Conservation (phyloP, 2,888 invertebrate genomes). For the Zhengitettix transpicula region DNA sequence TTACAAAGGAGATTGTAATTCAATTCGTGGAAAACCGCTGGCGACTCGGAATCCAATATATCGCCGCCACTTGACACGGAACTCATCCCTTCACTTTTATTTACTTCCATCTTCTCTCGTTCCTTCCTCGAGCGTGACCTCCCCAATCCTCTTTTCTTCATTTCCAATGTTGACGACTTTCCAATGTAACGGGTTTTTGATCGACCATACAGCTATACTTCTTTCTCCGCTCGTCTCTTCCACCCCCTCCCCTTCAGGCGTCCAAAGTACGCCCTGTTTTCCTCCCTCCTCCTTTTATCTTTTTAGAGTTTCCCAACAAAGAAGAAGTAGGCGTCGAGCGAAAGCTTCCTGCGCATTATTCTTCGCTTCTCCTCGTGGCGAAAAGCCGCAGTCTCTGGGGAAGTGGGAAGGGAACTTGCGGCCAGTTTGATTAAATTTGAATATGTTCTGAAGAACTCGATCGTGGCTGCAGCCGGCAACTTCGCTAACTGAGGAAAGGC, state of each 20-base stretch:
- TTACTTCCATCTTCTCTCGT: neutral
- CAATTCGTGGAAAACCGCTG: no score
- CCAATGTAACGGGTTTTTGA: conserved; percentile 9
- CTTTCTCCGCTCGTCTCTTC: conserved; percentile 1
- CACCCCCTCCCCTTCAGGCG: neutral
- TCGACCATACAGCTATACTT: conserved; percentile 4
- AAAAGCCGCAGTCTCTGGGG: neutral
- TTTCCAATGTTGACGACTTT: conserved; percentile 8
- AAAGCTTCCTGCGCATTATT: neutral
- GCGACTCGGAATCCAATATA: neutral
- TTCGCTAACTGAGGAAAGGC: neutral
- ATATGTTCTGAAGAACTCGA: conserved; percentile 1
- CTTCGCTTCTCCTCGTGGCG: neutral
- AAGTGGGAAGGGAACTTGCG: neutral
- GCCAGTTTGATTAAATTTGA: conserved; percentile 10
- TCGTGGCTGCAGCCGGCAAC: neutral
- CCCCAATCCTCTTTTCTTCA: conserved; percentile 7
- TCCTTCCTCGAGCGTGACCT: conserved; percentile 2
- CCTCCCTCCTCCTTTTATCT: neutral
- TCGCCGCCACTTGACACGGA: neutral
- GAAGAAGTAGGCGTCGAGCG: neutral
- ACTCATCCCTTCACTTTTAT: neutral
- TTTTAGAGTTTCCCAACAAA: no score
- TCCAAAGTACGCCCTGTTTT: neutral
- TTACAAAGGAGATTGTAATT: no score